Evolutionary conservation across 2,113 vertebrate species (phyloP), one percentile per base, ranked within the genome.

Genomic region (Antechinus stuartii): DNA sequence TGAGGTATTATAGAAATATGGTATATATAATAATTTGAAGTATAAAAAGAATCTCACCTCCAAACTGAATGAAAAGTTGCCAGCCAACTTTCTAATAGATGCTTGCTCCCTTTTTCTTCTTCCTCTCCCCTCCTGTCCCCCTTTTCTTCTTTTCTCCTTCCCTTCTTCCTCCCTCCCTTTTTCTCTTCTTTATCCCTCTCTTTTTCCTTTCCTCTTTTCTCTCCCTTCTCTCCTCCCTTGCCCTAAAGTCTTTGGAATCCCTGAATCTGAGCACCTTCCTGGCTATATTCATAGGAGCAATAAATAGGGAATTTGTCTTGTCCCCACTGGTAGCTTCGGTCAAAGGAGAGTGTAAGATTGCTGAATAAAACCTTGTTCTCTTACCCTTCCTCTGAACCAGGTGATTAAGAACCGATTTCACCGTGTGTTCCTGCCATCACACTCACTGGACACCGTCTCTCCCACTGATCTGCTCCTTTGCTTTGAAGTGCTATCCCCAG

Each of bases 401-500:
- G 99, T 99, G 94, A 98, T 98, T 92, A 99, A 99, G 98, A 99
- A 99, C 94, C 99, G 99, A 52, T 99, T 99, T 97, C 99, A 99
- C 57, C 99, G 99, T 53, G 97, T 99, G 89, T 99, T 99, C 97
- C 97, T 99, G 96, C 99, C 99, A 0, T 99, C 99, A 52, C 98
- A 99, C 90, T 99, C 99, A 0, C 98, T 99, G 97, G 99, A 99
- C 96, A 98, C 98, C 0, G 99, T 99, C 94, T 99, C 99, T 0
- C 98, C 99, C 2, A 98, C 99, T 0, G 99, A 99, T 94, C 98
- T 98, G 97, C 98, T 99, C 92, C 99, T 99, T 97, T 99, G 99
- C 98, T 99, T 99, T 3, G 99, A 99, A 98, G 98, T 99, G 96
- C 98, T 99, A 11, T 99, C 99, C 56, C 99, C 99, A 98, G 99